Percentiles rank a stretch among this genome's conserved stretches.
These are phyloP conservation scores for Ochropleura plecta DNA, from an alignment of 2,888 invertebrate genomes.

Conservation along the genomic window DNA sequence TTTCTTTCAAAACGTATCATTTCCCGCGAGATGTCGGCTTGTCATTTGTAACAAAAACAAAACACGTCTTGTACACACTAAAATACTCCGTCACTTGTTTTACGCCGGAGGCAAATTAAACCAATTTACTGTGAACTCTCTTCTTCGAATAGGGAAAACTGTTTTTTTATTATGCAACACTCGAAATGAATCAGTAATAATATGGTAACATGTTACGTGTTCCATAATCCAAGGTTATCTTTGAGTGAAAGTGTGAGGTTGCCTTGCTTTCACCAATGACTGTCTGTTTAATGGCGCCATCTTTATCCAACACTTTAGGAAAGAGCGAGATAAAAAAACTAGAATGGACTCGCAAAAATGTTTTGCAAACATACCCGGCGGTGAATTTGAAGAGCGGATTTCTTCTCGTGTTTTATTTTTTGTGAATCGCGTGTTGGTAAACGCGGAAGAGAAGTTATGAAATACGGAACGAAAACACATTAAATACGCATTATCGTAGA, in stretches of 20 bases:
- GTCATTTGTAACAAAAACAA: constrained; percentile 18
- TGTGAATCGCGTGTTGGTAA: constrained; percentile 29
- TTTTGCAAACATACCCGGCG: constrained; percentile 58
- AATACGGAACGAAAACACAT: constrained; percentile 36
- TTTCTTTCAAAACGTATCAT: background rate
- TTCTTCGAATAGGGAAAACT: constrained; percentile 40
- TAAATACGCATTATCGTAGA: constrained; percentile 29
- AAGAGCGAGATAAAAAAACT: constrained; percentile 58
- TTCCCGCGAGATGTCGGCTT: background rate
- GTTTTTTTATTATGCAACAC: constrained; percentile 57
- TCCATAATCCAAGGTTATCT: constrained; percentile 82
- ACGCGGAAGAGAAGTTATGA: constrained; percentile 22
- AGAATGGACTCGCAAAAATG: constrained; percentile 56
- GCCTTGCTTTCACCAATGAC: constrained; percentile 80
- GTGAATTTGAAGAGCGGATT: constrained; percentile 31
- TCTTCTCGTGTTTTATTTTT: constrained; percentile 32
- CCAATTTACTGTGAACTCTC: constrained; percentile 27
- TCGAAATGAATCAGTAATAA: constrained; percentile 65
- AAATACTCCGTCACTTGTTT: background rate
- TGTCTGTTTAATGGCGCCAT: constrained; percentile 65
- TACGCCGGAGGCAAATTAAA: constrained; percentile 25
- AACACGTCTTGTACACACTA: background rate
- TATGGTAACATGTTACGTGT: constrained; percentile 79
- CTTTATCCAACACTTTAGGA: constrained; percentile 63
- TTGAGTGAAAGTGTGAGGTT: constrained; percentile 81